phyloP scores from a whole-genome alignment of 2,797 vertebrate species.

The Neostethus bicornis region DNA sequence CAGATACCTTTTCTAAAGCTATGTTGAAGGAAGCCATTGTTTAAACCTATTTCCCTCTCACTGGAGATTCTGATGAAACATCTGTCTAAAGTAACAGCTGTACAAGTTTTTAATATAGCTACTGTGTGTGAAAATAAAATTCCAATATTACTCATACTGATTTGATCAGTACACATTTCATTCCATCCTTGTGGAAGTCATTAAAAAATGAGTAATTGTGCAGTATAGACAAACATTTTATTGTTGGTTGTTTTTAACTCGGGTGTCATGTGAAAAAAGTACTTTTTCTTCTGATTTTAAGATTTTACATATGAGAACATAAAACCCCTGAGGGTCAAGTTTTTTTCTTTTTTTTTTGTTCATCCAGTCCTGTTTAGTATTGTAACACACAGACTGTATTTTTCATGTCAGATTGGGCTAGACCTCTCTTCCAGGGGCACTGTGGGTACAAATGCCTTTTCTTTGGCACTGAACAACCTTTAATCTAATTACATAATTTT shows the following conservation, averaged over 20 bases:
- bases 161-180: not conserved
- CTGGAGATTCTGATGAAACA: constrained; percentile 2
- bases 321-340: no score
- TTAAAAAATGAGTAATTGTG: not conserved
- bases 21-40: not conserved
- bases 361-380: no score
- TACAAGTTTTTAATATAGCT: no score
- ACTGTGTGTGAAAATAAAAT: no score
- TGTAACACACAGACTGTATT: no score
- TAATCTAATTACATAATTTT: no score
- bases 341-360: no score
- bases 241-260: not conserved
- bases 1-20: constrained; percentile 6
- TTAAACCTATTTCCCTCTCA: constrained; percentile 1
- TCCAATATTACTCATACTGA: not conserved
- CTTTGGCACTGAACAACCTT: no score
- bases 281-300: not conserved
- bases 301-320: not conserved
- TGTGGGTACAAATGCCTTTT: no score
- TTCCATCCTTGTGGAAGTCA: not conserved
- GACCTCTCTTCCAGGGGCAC: no score
- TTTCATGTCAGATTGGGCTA: no score
- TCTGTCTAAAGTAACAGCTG: not conserved
- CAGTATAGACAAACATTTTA: not conserved
- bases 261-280: not conserved